These are phyloP conservation scores for Mizuhopecten yessoensis DNA, from an alignment of 1,140 invertebrate species.

Conservation along the genomic window DNA sequence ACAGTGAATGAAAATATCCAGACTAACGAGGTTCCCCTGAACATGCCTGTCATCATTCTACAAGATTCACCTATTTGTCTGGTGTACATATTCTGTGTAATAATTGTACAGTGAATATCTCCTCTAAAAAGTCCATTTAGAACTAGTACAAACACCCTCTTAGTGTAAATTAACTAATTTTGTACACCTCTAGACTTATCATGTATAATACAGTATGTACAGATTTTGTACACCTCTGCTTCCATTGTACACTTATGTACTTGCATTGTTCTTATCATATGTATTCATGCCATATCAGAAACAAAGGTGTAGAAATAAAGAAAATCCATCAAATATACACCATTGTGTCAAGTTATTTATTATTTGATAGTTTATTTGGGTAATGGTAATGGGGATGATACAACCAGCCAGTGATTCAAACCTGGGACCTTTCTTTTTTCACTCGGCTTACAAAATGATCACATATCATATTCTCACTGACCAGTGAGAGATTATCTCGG, in stretches of 20 bases:
- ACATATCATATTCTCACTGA: too few species aligned
- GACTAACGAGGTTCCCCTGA: background rate
- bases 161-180: background rate
- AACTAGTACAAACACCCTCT: background rate
- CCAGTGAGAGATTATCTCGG: too few species aligned
- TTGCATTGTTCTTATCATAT: conserved; percentile 1
- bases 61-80: background rate
- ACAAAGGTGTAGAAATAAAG: conserved; percentile 30
- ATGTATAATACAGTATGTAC: background rate
- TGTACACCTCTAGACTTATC: conserved; percentile 4
- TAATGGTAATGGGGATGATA: too few species aligned
- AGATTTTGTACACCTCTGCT: conserved; percentile 25
- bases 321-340: conserved; percentile 25
- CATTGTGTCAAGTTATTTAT: background rate
- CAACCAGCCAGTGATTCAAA: too few species aligned
- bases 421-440: too few species aligned
- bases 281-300: conserved; percentile 2
- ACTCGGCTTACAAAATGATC: too few species aligned
- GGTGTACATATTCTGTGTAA: background rate
- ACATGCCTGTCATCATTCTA: background rate
- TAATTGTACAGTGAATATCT: conserved; percentile 17
- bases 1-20: background rate
- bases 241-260: background rate
- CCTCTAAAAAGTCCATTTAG: background rate
- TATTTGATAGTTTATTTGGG: background rate